Base-by-base conservation (phyloP, 2,113 vertebrate genomes). In the Prunella himalayana region DNA sequence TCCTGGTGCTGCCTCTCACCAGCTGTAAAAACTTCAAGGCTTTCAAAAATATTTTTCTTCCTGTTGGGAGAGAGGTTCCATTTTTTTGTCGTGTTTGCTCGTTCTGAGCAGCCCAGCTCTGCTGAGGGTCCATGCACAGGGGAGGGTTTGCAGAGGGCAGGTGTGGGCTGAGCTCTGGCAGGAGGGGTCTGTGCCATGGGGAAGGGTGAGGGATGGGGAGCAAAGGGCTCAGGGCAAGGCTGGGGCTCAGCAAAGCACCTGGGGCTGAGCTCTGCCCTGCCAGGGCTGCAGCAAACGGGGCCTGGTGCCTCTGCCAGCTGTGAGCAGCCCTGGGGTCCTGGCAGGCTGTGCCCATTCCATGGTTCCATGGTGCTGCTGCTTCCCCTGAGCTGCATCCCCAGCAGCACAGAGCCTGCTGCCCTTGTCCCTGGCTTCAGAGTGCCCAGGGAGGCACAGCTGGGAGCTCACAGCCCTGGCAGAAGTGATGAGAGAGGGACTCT, bases 21-120 rank as follows among this genome's bases (percentile, higher is more conserved):
- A 96, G 96, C 94, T 93, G 93, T 94, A 91, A 94, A 95, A 96
- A 96, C 95, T 87, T 94, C 51, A 85, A 37, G 63, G 53, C 84
- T 90, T 91, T 28, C 24, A 65, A 89, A 83, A 92, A 96, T 86
- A 82, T 94, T 95, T 91, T 45, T 42, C 96, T 95, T 95, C 90
- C 96, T 91, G 84, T 88, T 93, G 60, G 64, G 88, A 90, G 85
- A 65, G 79, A 93, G 42, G 59, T 91, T 88, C 50, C 30, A 3
- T 35, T 54, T 78, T 86, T 64, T 2, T 5, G 18, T 47, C 13
- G 28, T 51, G 42, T 59, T 94, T 83, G 68, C 76, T 87, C n/a
- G 37, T 65, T 82, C 63, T 61, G 8, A 64, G 25, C 41, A 37
- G 21, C 35, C 66, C 54, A 39, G 90, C 72, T 11, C 83, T 56